Evolutionary conservation across 2,797 vertebrate species (phyloP), one percentile per base, ranked within the genome.

Genomic region (Helarctos malayanus): DNA sequence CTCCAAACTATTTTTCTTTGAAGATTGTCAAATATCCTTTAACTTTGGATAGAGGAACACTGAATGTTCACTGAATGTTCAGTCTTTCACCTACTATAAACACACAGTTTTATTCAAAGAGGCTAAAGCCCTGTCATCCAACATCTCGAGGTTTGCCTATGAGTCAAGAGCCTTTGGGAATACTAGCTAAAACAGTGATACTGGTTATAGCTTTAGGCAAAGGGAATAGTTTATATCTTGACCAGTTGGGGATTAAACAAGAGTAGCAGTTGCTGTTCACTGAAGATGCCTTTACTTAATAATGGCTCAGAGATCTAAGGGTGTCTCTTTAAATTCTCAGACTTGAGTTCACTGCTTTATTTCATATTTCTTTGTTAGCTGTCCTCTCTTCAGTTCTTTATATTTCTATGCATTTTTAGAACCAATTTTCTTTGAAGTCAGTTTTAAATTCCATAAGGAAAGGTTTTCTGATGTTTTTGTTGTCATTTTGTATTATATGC

Each of bases 1-100:
- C 69, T 87, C 73, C 75, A 82, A 57, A 94, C 9, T 38, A 73
- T 95, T 95, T 96, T 97, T 84, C 61, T 97, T 49, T 94, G 80
- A 92, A 52, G n/a, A 86, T 45, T 92, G 27, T 95, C 81, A 83
- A 15, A 45, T 95, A 35, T 89, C n/a, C 38, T 82, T 23, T 86
- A 71, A 89, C 38, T 92, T 92, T 94, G n/a, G 25, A 83, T 15
- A 76, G 79, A 82, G 49, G 75, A 94, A 85, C 68, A 90, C 38
- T 54, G 63, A 92, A 38, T 73, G 3, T 84, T 76, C 68, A 90
- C 38, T 54, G 63, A 92, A 38, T 73, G 3, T 84, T 76, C 4
- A 57, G 0, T 78, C 54, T 92, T 90, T 83, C 15, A 87, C 25
- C 19, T 61, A 81, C 41, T 81, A 78, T 87, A 85, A 14, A 90